phyloP scores from a whole-genome alignment of 2,797 vertebrate species.

The Schizothorax lantsangensis region DNA sequence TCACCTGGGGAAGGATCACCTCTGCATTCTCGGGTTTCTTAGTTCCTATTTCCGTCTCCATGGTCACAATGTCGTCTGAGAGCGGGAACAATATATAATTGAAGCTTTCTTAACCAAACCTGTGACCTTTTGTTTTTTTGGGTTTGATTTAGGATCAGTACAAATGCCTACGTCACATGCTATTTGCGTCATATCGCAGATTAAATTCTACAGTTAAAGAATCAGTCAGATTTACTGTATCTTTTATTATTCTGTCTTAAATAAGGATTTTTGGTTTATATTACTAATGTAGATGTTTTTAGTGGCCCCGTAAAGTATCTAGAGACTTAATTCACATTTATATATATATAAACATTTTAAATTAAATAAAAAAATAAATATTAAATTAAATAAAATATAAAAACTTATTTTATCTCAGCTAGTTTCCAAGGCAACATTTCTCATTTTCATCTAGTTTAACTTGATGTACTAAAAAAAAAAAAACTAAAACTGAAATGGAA shows the following conservation, averaged over 20 bases:
- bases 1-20: slow-evolving; percentile 66
- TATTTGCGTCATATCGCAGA: neutral
- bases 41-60: slow-evolving; percentile 84
- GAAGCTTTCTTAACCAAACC: slow-evolving; percentile 63
- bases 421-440: no score
- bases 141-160: slow-evolving; percentile 28
- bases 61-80: slow-evolving; percentile 71
- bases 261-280: slow-evolving; percentile 4
- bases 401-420: no score
- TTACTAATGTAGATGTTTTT: neutral
- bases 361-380: no score
- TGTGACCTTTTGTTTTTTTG: slow-evolving; percentile 59
- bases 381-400: no score
- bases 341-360: no score
- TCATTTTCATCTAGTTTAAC: no score
- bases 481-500: no score
- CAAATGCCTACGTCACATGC: neutral
- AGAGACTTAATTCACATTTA: neutral
- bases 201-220: neutral
- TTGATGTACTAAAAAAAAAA: no score
- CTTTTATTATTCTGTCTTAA: neutral
- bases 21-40: slow-evolving; percentile 79
- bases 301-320: neutral
- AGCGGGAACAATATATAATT: slow-evolving; percentile 75
- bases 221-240: neutral